Base-by-base conservation (phyloP, 2,113 vertebrate species). In the Cyphomyrus plagiostoma region DNA sequence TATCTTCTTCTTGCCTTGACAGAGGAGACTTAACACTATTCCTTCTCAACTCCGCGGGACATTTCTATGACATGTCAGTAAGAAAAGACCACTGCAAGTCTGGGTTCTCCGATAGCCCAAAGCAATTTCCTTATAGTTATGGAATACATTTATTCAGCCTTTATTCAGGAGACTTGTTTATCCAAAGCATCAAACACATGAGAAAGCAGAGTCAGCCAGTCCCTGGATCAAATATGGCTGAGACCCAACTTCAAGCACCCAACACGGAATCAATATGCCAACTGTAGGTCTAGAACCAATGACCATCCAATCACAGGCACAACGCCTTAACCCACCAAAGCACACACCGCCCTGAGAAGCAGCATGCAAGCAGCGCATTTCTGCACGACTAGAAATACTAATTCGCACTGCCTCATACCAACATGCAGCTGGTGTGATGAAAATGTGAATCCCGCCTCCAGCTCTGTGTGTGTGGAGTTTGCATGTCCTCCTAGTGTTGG, bases 1-100 rank as follows among this genome's bases (percentile, higher is more conserved):
- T 80, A 89, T 83, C 89, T 48, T 87, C 90, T 89, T 49, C 86
- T 77, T 87, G 86, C 66, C 42, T 82, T 58, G 39, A 58, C 48
- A 11, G 58, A 74, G 2, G 70, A 87, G 62, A 87, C 30, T 86
- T 21, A 87, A 87, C 85, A 87, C 83, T 49, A 50, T 50, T 50
- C n/a, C 49, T 50, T 48, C n/a, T 15, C 74, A 80, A 10, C 74
- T 80, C 74, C 35, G 35, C 30, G 17, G 30, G 74, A 80, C 30
- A 42, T 70, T 48, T 89, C 45, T 48, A 35, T 82, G 88, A 35
- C 42, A 89, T 52, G 70, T 30, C n/a, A 77, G n/a, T 52, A 50
- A 23, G 42, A 52, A 89, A 23, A 30, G 23, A 26, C n/a, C 26
- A 50, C 17, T 10, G 62, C 3, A 4, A 2, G 42, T 74, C 58